Base-by-base conservation (phyloP, 1,140 invertebrate genomes). In the Pygmarrhopalites habei region DNA sequence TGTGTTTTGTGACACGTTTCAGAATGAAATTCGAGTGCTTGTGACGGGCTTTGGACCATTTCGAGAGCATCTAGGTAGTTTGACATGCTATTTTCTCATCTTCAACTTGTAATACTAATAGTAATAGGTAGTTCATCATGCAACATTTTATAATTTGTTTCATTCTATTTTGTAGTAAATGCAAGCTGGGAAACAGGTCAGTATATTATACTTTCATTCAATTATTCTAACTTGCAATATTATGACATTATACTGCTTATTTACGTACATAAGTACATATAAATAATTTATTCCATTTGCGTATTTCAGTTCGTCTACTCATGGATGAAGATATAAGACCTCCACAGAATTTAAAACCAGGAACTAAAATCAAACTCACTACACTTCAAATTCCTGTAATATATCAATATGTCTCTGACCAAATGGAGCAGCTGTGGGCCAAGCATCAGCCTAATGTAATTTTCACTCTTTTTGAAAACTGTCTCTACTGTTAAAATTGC, bases 41-140 rank as follows among this genome's bases (percentile, higher is more conserved):
- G 28, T 70, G 15, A 73, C 67, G 74, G 79, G 79, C 10, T 80
- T 79, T 74, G 78, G 77, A 19, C 79, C 79, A 35, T 80, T 79
- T 73, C 73, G 73, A 35, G 69, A 68, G 15, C 77, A 80, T 64
- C n/a, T n/a, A n/a, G n/a, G n/a, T n/a, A n/a, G n/a, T n/a, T n/a
- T n/a, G n/a, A n/a, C n/a, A n/a, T n/a, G n/a, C n/a, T n/a, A n/a
- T n/a, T n/a, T n/a, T n/a, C n/a, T n/a, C n/a, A n/a, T n/a, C n/a
- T n/a, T n/a, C n/a, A n/a, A n/a, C n/a, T n/a, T n/a, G n/a, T n/a
- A n/a, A n/a, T n/a, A n/a, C n/a, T n/a, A n/a, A n/a, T n/a, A n/a
- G n/a, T n/a, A n/a, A n/a, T n/a, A n/a, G n/a, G n/a, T n/a, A n/a
- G n/a, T n/a, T n/a, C n/a, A n/a, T n/a, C n/a, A n/a, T n/a, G n/a